These are phyloP conservation scores for Ceyx erithaca DNA, from an alignment of 2,797 vertebrate species.

Conservation along the genomic window DNA sequence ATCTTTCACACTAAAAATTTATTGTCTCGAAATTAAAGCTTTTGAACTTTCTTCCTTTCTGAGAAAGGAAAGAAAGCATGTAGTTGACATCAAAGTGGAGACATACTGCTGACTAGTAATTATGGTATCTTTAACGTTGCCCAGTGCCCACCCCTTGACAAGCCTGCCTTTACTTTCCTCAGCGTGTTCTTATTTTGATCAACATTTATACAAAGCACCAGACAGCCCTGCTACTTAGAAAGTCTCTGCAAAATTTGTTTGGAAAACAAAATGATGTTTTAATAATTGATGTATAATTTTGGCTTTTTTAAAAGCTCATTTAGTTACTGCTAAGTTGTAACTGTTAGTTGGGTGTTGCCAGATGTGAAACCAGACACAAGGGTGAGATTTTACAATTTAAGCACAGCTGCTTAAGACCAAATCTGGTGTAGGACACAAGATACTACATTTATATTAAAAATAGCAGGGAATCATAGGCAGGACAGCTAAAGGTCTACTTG, in stretches of 20 bases:
- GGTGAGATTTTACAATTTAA: constrained; percentile 81
- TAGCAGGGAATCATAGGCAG: constrained; percentile 44
- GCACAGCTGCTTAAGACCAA: constrained; percentile 75
- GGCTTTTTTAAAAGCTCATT: constrained; percentile 52
- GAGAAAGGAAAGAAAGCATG: constrained; percentile 70
- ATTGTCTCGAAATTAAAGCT: constrained; percentile 80
- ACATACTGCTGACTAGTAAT: constrained; percentile 74
- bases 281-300: constrained; percentile 57
- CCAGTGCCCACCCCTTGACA: constrained; percentile 70
- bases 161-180: constrained; percentile 53
- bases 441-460: constrained; percentile 72
- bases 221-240: constrained; percentile 47
- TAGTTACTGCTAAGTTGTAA: constrained; percentile 78
- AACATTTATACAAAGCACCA: constrained; percentile 65
- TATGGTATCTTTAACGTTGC: constrained; percentile 65
- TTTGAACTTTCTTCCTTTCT: constrained; percentile 81
- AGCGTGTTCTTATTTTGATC: constrained; percentile 73
- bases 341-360: constrained; percentile 79
- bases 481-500: constrained; percentile 59
- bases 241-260: constrained; percentile 23
- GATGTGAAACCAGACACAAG: constrained; percentile 82
- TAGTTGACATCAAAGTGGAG: constrained; percentile 79
- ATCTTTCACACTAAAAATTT: constrained; percentile 56
- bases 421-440: constrained; percentile 73
- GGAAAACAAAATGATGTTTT: constrained; percentile 55